These are phyloP conservation scores for Agelas oroides DNA, from an alignment of 37 sponge, comb jelly and placozoan genomes.

Conservation along the genomic window DNA sequence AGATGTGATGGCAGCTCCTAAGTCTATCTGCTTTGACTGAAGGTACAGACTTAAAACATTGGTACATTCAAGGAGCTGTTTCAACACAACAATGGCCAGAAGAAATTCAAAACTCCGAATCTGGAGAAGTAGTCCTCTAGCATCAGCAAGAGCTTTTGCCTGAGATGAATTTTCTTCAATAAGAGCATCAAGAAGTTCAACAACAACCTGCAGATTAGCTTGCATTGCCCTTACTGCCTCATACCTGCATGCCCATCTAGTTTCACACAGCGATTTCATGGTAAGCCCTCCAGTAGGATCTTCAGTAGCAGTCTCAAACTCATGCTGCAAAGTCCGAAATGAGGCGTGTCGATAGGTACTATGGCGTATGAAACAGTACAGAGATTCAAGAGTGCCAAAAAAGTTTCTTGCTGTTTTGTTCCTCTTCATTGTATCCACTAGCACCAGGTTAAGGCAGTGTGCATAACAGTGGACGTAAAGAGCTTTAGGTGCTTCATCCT, in stretches of 20 bases:
- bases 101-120: slow-evolving; percentile 15
- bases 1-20: slow-evolving; percentile 13
- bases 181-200: slow-evolving; percentile 7
- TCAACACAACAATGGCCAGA: slow-evolving; percentile 15
- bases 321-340: not conserved
- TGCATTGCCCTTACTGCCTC: slow-evolving; percentile 9
- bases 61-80: slow-evolving; percentile 3
- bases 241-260: slow-evolving; percentile 14
- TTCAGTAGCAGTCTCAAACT: no score
- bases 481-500: no score
- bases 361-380: slow-evolving; percentile 9
- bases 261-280: no score
- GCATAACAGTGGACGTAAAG: no score
- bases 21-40: slow-evolving; percentile 14
- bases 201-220: slow-evolving; percentile 13
- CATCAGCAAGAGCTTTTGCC: slow-evolving; percentile 13
- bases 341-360: not conserved
- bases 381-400: slow-evolving; percentile 11
- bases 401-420: slow-evolving; percentile 7
- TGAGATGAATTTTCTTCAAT: not conserved
- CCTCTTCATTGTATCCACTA: slow-evolving; percentile 5
- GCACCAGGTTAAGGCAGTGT: no score
- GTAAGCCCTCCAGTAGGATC: no score
- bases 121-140: slow-evolving; percentile 5
- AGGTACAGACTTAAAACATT: slow-evolving; percentile 3